Conservation (phyloP, 1,140 invertebrate species). For the Danaus plexippus region DNA sequence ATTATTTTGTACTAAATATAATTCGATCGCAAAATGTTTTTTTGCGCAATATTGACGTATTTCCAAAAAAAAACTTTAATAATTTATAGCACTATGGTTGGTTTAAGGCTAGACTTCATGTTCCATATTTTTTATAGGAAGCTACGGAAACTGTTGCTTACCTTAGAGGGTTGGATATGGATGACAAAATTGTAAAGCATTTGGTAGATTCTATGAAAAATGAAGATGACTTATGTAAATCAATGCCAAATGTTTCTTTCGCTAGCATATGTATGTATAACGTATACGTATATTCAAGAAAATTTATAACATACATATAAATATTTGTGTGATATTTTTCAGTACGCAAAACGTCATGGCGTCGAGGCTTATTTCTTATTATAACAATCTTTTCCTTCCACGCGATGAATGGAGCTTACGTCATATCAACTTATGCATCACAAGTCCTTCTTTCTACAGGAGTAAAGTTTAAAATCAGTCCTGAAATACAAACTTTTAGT, state of each 20-base stretch:
- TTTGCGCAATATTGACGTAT: too few species aligned
- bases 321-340: constrained; percentile 17
- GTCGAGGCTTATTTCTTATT: constrained; percentile 26
- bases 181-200: constrained; percentile 14
- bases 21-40: too few species aligned
- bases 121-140: constrained; percentile 13
- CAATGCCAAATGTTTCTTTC: constrained; percentile 10
- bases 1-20: too few species aligned
- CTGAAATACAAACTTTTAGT: constrained; percentile 35
- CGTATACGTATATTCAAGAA: neutral
- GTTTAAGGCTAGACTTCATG: too few species aligned
- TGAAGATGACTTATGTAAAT: constrained; percentile 15
- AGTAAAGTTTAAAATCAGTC: constrained; percentile 25
- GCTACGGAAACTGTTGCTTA: constrained; percentile 15
- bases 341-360: constrained; percentile 28
- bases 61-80: too few species aligned
- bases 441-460: constrained; percentile 26
- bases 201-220: constrained; percentile 14
- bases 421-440: constrained; percentile 23
- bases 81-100: too few species aligned
- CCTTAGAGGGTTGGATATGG: constrained; percentile 15
- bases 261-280: constrained; percentile 13
- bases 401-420: constrained; percentile 23
- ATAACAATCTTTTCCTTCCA: constrained; percentile 22
- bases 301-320: neutral